These are phyloP conservation scores for Heliconius sara DNA, from an alignment of 2,888 invertebrate genomes.

Conservation along the genomic window DNA sequence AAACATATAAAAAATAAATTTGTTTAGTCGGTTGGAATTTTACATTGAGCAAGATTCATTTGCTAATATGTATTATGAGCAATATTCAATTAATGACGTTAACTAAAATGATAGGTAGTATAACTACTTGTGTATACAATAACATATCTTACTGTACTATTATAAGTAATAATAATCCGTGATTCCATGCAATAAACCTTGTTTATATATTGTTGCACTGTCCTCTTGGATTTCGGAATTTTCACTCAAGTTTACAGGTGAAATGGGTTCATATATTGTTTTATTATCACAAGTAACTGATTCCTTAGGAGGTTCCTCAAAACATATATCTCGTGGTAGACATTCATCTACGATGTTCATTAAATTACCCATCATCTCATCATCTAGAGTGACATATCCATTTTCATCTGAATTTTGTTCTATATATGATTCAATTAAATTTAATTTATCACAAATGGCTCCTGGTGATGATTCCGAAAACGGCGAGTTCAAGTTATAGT, in stretches of 20 bases:
- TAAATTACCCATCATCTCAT: conserved; percentile 56
- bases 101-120: neutral
- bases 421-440: conserved; percentile 60
- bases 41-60: conserved; percentile 5
- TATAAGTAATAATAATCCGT: conserved; percentile 22
- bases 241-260: conserved; percentile 57
- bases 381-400: conserved; percentile 64
- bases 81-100: conserved; percentile 2
- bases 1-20: neutral
- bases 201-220: conserved; percentile 18
- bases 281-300: conserved; percentile 32
- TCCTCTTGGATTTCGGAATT: conserved; percentile 44
- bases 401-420: conserved; percentile 57
- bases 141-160: neutral
- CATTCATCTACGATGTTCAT: conserved; percentile 56
- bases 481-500: conserved; percentile 47
- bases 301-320: conserved; percentile 24
- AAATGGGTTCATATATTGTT: conserved; percentile 64
- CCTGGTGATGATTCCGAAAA: conserved; percentile 40
- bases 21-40: neutral
- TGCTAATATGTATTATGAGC: conserved; percentile 9
- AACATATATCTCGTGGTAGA: conserved; percentile 47
- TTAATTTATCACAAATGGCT: conserved; percentile 49
- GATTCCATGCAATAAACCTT: neutral
- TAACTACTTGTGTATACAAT: no score